Conservation (phyloP, 2,888 invertebrate genomes). For the Panzeria rudis region DNA sequence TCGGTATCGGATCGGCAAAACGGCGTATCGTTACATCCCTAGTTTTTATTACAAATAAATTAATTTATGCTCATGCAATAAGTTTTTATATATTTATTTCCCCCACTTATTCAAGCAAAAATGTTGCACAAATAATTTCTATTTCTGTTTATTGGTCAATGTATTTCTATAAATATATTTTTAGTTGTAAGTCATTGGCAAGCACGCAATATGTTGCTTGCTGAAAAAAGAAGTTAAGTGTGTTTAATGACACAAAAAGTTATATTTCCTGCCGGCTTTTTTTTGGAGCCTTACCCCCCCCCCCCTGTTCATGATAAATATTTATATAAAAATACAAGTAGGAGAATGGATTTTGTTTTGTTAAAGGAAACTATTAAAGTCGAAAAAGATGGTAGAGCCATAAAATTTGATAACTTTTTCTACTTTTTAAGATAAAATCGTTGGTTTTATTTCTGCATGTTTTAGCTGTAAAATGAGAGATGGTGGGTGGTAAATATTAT, state of each 20-base stretch:
- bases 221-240: neutral
- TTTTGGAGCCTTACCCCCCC: neutral
- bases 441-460: neutral
- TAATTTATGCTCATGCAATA: neutral
- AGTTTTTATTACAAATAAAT: too few relatives aligned
- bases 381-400: neutral
- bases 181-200: neutral
- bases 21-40: too few relatives aligned
- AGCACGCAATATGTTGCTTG: neutral
- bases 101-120: neutral
- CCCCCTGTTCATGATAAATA: neutral
- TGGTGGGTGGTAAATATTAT: neutral
- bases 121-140: neutral
- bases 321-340: neutral
- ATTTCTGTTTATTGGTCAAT: neutral
- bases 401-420: neutral
- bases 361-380: neutral
- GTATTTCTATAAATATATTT: neutral
- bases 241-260: neutral
- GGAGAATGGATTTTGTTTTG: neutral
- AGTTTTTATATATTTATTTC: neutral
- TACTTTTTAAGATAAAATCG: neutral
- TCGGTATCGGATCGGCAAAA: too few relatives aligned
- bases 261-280: neutral
- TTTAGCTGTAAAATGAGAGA: neutral